Percentiles rank a stretch among this genome's conserved stretches.
Evolutionary conservation across 2,888 invertebrate genomes (phyloP).

Genomic region (Brachyptera putata): DNA sequence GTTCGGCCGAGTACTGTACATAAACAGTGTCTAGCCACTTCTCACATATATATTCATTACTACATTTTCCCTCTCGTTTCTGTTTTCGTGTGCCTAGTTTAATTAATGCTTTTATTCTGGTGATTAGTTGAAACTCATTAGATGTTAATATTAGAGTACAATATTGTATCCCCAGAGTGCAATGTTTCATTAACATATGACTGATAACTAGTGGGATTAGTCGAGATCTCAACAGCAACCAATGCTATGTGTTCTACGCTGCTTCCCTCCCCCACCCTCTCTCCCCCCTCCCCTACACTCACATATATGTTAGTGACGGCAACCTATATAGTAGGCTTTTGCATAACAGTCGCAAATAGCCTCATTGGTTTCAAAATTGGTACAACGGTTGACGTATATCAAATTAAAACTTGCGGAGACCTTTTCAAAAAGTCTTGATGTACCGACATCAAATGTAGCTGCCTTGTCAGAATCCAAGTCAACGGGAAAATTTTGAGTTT

Average conservation of each 20-base stretch:
- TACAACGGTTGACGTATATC: too few species aligned
- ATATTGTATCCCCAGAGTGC: conserved; percentile 11
- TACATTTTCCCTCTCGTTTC: conserved; percentile 1
- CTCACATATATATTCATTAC: too few species aligned
- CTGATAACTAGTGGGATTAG: conserved; percentile 16
- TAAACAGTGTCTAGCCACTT: neutral
- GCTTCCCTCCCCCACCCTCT: neutral
- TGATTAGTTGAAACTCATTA: conserved; percentile 16
- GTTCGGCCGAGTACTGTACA: too few species aligned
- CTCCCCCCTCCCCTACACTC: neutral
- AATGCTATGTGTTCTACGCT: neutral
- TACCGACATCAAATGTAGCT: too few species aligned
- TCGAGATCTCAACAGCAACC: neutral
- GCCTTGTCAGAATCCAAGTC: too few species aligned
- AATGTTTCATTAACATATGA: conserved; percentile 13
- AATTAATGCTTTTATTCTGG: conserved; percentile 15
- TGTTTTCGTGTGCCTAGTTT: conserved; percentile 10
- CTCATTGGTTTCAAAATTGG: too few species aligned
- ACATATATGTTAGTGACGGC: too few species aligned
- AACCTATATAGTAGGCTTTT: too few species aligned
- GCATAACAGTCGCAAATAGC: too few species aligned
- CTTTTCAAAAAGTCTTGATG: too few species aligned
- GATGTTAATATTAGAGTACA: conserved; percentile 18
- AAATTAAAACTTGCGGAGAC: too few species aligned
- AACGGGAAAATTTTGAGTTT: too few species aligned